These are phyloP conservation scores for Amyelois transitella DNA, from an alignment of 1,140 invertebrate species.

Conservation along the genomic window DNA sequence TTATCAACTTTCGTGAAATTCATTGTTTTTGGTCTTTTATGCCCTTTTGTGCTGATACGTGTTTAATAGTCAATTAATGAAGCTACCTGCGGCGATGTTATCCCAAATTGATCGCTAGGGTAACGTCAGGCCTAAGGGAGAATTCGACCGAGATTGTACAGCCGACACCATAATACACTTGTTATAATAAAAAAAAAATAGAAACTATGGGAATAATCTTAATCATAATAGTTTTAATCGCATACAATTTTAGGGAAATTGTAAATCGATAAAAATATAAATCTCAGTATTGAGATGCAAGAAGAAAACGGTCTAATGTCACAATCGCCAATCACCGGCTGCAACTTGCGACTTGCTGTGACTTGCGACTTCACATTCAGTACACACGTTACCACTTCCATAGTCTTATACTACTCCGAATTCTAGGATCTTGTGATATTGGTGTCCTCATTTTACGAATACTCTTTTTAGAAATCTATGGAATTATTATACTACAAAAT, in stretches of 20 bases:
- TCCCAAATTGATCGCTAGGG: slow-evolving; percentile 35
- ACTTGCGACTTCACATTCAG: no score
- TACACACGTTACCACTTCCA: no score
- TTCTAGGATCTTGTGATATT: no score
- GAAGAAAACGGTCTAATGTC: background rate
- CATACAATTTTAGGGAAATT: no score
- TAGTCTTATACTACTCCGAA: no score
- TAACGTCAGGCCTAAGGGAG: slow-evolving; percentile 14
- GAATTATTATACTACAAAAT: no score
- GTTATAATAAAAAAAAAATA: background rate
- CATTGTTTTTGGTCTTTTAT: slow-evolving; percentile 61
- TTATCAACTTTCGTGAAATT: slow-evolving; percentile 69
- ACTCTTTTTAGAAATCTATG: no score
- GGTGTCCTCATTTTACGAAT: no score
- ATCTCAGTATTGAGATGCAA: background rate
- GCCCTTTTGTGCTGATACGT: slow-evolving; percentile 58
- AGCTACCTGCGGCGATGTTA: slow-evolving; percentile 57
- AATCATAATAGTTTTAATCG: no score
- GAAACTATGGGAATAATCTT: background rate
- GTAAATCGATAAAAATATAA: no score
- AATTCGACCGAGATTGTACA: background rate
- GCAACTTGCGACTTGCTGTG: no score
- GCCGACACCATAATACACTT: background rate
- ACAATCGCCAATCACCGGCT: no score
- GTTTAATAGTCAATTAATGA: slow-evolving; percentile 71